A percentile compares a stretch with the other conserved stretches of the same genome.
phyloP scores from a whole-genome alignment of 2,888 invertebrate species.

The Drosophila atripex region DNA sequence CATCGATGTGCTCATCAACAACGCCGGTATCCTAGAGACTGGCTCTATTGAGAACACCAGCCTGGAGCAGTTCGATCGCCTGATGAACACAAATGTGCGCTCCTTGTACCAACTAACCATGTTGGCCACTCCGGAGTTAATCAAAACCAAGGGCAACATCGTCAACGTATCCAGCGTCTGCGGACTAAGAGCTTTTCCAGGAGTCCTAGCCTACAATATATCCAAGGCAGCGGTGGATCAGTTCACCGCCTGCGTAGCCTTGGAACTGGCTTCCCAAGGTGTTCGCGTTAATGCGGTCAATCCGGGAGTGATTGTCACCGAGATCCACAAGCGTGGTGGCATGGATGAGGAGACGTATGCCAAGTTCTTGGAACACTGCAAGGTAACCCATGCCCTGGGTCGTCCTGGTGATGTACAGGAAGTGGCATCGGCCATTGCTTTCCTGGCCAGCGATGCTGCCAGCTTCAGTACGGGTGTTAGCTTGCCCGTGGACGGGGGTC shows the following conservation, averaged over 20 bases:
- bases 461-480: constrained; percentile 90
- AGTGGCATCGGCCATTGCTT: constrained; percentile 94
- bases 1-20: constrained; percentile 92
- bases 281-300: constrained; percentile 96
- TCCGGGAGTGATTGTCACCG: constrained; percentile 96
- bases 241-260: constrained; percentile 94
- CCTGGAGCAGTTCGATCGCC: constrained; percentile 92
- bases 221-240: constrained; percentile 97
- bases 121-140: constrained; percentile 92
- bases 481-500: constrained; percentile 88
- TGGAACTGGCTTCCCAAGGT: constrained; percentile 91
- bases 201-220: constrained; percentile 95
- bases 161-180: constrained; percentile 97
- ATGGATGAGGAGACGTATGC: constrained; percentile 91
- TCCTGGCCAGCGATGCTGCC: constrained; percentile 91
- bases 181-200: constrained; percentile 94
- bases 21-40: constrained; percentile 92
- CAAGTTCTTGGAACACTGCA: constrained; percentile 91
- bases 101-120: constrained; percentile 91
- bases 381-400: constrained; percentile 94
- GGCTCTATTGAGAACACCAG: constrained; percentile 93
- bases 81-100: constrained; percentile 94
- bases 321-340: constrained; percentile 91
- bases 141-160: constrained; percentile 91
- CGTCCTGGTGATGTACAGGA: constrained; percentile 92